phyloP scores from a whole-genome alignment of 2,113 vertebrate species.

The Paraplagusia blochii region DNA sequence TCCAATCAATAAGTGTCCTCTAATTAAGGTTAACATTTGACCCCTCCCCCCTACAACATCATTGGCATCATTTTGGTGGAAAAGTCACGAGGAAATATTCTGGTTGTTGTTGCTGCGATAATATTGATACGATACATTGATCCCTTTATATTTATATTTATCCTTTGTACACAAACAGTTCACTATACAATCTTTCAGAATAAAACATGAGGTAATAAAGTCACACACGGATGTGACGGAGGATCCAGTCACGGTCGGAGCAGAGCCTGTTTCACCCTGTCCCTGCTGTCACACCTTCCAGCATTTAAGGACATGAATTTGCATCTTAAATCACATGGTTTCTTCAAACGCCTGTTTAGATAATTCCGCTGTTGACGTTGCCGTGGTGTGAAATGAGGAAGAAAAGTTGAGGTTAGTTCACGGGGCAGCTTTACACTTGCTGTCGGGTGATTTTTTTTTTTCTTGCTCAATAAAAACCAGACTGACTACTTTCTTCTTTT shows the following conservation, averaged over 20 bases:
- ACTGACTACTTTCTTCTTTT: too few relatives aligned
- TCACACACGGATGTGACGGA: conserved; percentile 42
- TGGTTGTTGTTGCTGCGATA: conserved; percentile 19
- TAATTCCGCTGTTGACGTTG: neutral
- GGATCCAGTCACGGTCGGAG: conserved; percentile 38
- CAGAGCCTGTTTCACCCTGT: conserved; percentile 32
- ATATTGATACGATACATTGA: conserved; percentile 38
- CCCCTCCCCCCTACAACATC: neutral
- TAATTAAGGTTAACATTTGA: conserved; percentile 6
- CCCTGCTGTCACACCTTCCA: conserved; percentile 4
- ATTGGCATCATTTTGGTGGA: conserved; percentile 10
- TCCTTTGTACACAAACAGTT: conserved; percentile 35
- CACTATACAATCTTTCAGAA: conserved; percentile 54
- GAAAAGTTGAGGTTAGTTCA: neutral
- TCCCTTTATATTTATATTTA: conserved; percentile 64
- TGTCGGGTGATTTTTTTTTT: neutral
- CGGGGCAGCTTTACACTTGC: neutral
- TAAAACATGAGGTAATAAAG: conserved; percentile 73
- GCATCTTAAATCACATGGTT: neutral
- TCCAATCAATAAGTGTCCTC: conserved; percentile 2
- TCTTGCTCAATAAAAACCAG: too few relatives aligned
- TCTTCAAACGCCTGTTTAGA: too few relatives aligned
- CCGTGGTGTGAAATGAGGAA: neutral
- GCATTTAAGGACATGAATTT: neutral
- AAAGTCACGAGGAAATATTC: conserved; percentile 12